Evolutionary conservation across 2,797 vertebrate species (phyloP), one percentile per base, ranked within the genome.

Genomic region (Syngnathus acus): DNA sequence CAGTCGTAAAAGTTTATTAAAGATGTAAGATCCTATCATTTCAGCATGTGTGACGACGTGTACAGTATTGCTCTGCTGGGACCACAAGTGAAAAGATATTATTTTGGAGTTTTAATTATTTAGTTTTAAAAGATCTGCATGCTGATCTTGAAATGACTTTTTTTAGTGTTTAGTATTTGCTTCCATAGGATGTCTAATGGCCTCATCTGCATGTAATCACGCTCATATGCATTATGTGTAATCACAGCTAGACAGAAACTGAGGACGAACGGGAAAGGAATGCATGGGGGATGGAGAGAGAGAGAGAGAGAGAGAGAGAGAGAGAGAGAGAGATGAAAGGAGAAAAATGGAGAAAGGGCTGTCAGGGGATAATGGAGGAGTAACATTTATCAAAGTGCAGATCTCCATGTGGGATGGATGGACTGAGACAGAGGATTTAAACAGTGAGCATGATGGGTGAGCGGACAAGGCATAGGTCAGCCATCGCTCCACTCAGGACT

Each of bases 281-380:
- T 88, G 85, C 71, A 51, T 21, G 48, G 63, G 65, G 68, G 67
- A 70, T 54, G 70, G 66, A 78, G 65, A 72, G 65, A 66, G 68
- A 74, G 77, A 82, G 73, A 72, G 71, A 78, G 78, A 51, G 23
- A 45, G 40, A 70, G 66, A 78, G 65, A 72, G 65, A 66, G 68
- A 74, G 77, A 82, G 78, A 79, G 71, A 67, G 47, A 72, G 32
- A 32, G 77, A 82, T 74, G 72, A 72, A 78, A 78, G 55, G 23
- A 45, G 40, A 70, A 70, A 62, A 67, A 74, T 70, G 68, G 82
- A 81, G 17, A 79, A 78, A 79, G 71, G 68, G 43, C 73, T 87
- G 84, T 78, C 83, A 70, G 70, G 6, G 72, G 70, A 81, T 87
- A 87, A 88, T 82, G 79, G 87, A 88, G 79, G 55, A 80, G 78